Base-by-base conservation (phyloP, 2,888 invertebrate species). In the Mythimna vitellina region DNA sequence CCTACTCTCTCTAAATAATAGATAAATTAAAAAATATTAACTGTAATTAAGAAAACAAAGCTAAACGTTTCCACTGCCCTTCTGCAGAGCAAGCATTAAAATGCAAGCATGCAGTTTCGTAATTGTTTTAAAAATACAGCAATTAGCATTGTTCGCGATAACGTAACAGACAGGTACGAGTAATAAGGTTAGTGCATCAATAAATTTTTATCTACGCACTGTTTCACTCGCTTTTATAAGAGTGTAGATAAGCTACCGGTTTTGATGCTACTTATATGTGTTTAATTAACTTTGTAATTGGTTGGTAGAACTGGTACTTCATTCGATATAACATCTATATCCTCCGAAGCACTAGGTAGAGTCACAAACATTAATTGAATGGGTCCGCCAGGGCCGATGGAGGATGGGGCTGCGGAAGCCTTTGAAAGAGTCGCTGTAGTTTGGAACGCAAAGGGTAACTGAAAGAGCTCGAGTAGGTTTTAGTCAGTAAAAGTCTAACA, bases 161-260 rank as follows among this genome's bases (percentile, higher is more conserved):
- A 75, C 69, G 76, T 73, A 80, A 76, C 57, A 62, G 56, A 74
- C 70, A 61, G 54, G 22, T 64, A 38, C 9, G 10, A 38, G 17
- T 68, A 83, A 76, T 68, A 83, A 63, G 83, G 83, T 84, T 83
- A 84, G 71, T 64, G 68, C 76, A 74, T 73, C 73, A 76, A 80
- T 80, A 70, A 75, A 77, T 73, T 69, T 80, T 69, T 78, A 79
- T 76, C 71, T 83, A 70, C 69, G 78, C 70, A 67, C 62, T 72
- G 67, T 62, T 76, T 75, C 66, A 58, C 64, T 71, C 58, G 57
- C 62, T 68, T 53, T 61, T 68, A 57, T 71, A 76, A 57, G 54
- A 35, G 53, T 64, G 22, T 35, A 56, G 68, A 78, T 78, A 78
- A 29, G 63, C 58, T 53, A 76, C 79, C 38, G 38, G 79, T 57